Percentiles rank a stretch among this genome's conserved stretches.
Conservation (phyloP, 2,888 invertebrate genomes). For the Leptinotarsa haldemani region DNA sequence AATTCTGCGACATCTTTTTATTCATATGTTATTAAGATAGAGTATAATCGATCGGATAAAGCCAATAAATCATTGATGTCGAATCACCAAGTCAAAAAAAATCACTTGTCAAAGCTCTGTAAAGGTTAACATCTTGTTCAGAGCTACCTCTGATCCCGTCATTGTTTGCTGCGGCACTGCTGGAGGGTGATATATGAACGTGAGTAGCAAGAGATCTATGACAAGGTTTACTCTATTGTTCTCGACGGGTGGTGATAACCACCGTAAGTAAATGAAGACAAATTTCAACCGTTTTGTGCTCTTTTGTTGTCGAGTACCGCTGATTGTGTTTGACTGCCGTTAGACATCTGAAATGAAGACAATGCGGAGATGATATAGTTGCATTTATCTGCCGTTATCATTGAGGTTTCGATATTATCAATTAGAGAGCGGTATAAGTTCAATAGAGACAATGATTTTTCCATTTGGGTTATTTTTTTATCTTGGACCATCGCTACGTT, state of each 20-base stretch:
- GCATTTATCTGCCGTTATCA: constrained; percentile 26
- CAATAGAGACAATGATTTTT: constrained; percentile 4
- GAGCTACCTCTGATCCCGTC: constrained; percentile 42
- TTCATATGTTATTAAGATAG: constrained; percentile 12
- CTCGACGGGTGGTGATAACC: constrained; percentile 63
- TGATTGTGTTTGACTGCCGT: constrained; percentile 61
- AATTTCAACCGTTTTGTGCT: constrained; percentile 58
- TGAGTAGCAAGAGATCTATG: constrained; percentile 59
- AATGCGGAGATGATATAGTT: constrained; percentile 42
- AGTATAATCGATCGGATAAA: constrained; percentile 15
- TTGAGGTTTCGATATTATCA: not conserved
- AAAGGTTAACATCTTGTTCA: constrained; percentile 56
- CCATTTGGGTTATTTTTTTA: not conserved
- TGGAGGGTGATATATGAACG: constrained; percentile 58
- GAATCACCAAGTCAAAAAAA: constrained; percentile 46
- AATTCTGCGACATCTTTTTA: constrained; percentile 16
- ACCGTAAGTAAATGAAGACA: constrained; percentile 66
- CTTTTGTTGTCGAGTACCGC: constrained; percentile 53
- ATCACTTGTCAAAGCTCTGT: constrained; percentile 52
- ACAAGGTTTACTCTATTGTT: constrained; percentile 62
- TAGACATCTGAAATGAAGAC: constrained; percentile 54
- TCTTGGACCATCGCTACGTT: not conserved
- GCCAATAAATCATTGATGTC: constrained; percentile 46
- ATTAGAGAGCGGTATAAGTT: not conserved
- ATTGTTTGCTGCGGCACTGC: constrained; percentile 44